Evolutionary conservation across 2,113 vertebrate species (phyloP), one percentile per base, ranked within the genome.

Genomic region (Sinocyclocheilus anshuiensis): DNA sequence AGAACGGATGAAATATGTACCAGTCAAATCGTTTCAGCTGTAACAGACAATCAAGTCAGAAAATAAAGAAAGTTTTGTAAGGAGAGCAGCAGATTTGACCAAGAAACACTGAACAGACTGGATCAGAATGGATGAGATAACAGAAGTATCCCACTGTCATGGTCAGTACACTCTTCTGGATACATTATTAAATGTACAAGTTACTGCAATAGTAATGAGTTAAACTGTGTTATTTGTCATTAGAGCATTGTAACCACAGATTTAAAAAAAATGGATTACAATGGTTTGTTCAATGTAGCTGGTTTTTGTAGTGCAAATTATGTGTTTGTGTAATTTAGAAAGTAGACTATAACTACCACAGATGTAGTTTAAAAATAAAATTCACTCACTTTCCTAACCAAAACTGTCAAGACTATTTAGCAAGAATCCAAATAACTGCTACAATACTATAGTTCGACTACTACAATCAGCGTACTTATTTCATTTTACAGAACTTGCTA

Each of bases 141-240:
- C 36, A 33, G 8, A 80, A 67, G 33, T 50, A 83, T 63, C 72
- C n/a, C 9, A 11, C 33, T 3, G 4, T 24, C 75, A 88, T 15
- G 84, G 87, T 88, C 53, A 84, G 87, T 83, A 75, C 36, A 65
- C 29, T 61, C 22, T 59, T 59, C 20, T 59, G 20, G 8, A 59
- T 59, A 10, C 2, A n/a, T 22, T n/a, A 20, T 2, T 1, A 33
- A 8, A 69, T 33, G 29, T 15, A 33, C 65, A 18, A 16, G 67
- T 71, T 71, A 3, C 16, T 33, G 6, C 7, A 6, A 42, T 42
- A 42, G 24, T 77, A 77, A 20, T 20, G 7, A 33, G 7, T 33
- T 77, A 33, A 33, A 22, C 9, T 57, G 9, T 33, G 1, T 15
- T 53, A 57, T 33, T 55, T 11, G 13, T 55, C 29, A 5, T 6